phyloP scores from a whole-genome alignment of 2,113 vertebrate genomes.

The Phalacrocorax carbo region DNA sequence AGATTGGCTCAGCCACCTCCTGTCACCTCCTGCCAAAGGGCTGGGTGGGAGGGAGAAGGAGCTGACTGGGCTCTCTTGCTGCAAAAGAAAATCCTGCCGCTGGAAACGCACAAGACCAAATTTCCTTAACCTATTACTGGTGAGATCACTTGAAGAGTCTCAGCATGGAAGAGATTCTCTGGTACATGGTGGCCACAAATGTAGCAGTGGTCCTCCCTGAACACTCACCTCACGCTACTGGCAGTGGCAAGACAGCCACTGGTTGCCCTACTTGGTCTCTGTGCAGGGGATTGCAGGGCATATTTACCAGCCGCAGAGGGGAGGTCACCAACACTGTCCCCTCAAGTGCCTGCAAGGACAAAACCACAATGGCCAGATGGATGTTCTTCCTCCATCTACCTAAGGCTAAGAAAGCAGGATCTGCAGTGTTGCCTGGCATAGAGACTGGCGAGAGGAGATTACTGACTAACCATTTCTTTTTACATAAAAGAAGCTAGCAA shows the following conservation, averaged over 20 bases:
- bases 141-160: not conserved
- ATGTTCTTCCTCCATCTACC: not conserved
- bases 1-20: conserved; percentile 6
- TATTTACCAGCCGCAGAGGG: not conserved
- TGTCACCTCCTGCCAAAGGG: conserved; percentile 27
- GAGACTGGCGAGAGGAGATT: not conserved
- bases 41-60: not conserved
- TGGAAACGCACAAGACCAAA: not conserved
- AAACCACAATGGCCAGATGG: not conserved
- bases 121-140: not conserved
- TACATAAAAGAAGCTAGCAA: not conserved
- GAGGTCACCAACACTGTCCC: not conserved
- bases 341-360: not conserved
- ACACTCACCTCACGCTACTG: not conserved
- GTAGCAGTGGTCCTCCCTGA: not conserved
- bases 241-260: not conserved
- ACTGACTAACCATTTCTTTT: not conserved
- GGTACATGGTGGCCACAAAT: not conserved
- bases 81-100: not conserved
- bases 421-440: not conserved
- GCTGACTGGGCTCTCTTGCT: not conserved
- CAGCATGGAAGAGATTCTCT: not conserved
- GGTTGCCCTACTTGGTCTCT: not conserved
- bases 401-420: not conserved
- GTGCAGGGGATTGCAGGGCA: not conserved